Base-by-base conservation (phyloP, 2,888 invertebrate genomes). In the Athripsodes cinereus region DNA sequence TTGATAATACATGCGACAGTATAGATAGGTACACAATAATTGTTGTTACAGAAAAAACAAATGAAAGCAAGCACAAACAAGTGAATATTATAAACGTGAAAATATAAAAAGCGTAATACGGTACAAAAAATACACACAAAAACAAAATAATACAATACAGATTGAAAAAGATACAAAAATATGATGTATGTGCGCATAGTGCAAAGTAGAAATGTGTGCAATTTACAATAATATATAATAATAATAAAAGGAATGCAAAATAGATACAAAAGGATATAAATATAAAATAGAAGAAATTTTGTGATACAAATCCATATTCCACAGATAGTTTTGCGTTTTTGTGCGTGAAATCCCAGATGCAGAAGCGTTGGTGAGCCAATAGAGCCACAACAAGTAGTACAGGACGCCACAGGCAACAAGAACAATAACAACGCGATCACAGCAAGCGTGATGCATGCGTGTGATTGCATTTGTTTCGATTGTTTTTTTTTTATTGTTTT, bases 251-350 rank as follows among this genome's bases (percentile, higher is more conserved):
- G 55, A 51, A 40, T 49, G 54, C 31, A 54, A 10, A 48, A 22
- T n/a, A 48, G 5, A 48, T 31, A 31, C 19, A 49, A 62, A 68
- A 62, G 67, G 67, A 67, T 69, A 64, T 72, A 71, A 67, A 71
- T 69, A 68, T 71, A 71, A 22, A 55, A 54, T 57, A 53, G 54
- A 62, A 55, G 59, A 61, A 57, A 61, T 59, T 59, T 56, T 60
- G 57, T 62, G 60, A 64, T 64, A 64, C 64, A 64, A 64, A 57
- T 64, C 57, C 50, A 57, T 22, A 52, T 34, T 58, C 56, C 62
- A 59, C 50, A 59, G 52, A 55, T 57, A 59, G 48, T 49, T 26
- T 40, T 40, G 40, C 40, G 16, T 40, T 40, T 40, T 5, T 40
- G 40, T 16, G 40, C 40, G 16, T 40, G 40, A 40, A 13, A 40